Base-by-base conservation (phyloP, 2,113 vertebrate species). In the Sigmodon hispidus region DNA sequence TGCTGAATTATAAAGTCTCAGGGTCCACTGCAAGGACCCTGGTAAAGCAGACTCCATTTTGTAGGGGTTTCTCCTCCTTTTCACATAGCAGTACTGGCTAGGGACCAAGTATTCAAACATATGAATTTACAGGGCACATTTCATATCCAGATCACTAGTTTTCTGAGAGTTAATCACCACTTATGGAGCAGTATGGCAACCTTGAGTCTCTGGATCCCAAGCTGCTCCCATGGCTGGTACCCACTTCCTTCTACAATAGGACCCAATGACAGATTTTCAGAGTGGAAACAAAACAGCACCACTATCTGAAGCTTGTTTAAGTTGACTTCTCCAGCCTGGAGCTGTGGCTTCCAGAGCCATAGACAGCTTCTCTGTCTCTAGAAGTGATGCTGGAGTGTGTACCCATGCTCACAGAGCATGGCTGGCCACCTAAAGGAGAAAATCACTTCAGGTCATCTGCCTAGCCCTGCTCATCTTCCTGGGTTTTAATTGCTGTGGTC, bases 381-480 rank as follows among this genome's bases (percentile, higher is more conserved):
- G 73, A 10, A 2, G 43, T 45, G 34, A 26, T 40, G 50, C 80
- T 61, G 57, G 24, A 34, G 4, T 8, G 4, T 29, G 16, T 69
- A 40, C 17, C 36, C 1, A 0, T 0, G 2, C 15, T 29, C 15
- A 11, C 7, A 4, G 24, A 1, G 3, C 10, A 40, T 1, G 69
- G 3, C 9, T 13, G 2, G 6, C 1, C 17, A 10, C 34, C 3
- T 29, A 3, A 4, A 19, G 10, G 45, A 13, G 9, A 15, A 10
- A 3, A 16, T 50, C 15, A 24, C 5, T 10, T 72, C 70, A 72
- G 19, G n/a, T 12, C 36, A 3, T 24, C 36, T 24, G 7, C 52
- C 52, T 36, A n/a, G 59, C 55, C 34, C 9, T 24, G 19, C 19
- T 81, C 52, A 59, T 59, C 36, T 9, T 59, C 52, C 36, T 57